Evolutionary conservation across 2,113 vertebrate genomes (phyloP).

Genomic region (Zosterops japonicus): DNA sequence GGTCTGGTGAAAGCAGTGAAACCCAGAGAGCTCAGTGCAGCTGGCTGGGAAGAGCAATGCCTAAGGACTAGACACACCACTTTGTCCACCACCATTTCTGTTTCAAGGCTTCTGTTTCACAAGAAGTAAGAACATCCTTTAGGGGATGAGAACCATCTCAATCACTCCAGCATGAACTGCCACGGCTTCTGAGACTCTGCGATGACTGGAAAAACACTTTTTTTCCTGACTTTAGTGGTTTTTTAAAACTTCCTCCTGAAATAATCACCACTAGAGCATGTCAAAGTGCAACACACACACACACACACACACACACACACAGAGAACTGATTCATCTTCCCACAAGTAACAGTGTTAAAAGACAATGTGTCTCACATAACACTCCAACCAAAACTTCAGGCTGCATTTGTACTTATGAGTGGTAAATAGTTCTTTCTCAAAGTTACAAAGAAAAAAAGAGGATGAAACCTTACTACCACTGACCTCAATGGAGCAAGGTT

Average conservation of each 20-base stretch:
- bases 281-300: constrained; percentile 30
- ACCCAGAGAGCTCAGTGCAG: not conserved
- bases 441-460: not conserved
- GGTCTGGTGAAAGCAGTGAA: not conserved
- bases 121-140: not conserved
- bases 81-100: not conserved
- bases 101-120: not conserved
- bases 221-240: not conserved
- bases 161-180: not conserved
- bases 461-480: constrained; percentile 26
- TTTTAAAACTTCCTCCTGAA: not conserved
- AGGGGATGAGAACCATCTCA: not conserved
- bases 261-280: not conserved
- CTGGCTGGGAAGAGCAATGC: not conserved
- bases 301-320: not conserved
- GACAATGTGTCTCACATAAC: constrained; percentile 52
- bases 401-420: constrained; percentile 56
- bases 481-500: constrained; percentile 16
- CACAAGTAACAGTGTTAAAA: constrained; percentile 55
- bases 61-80: not conserved
- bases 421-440: constrained; percentile 39
- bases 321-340: constrained; percentile 43
- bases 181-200: not conserved
- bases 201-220: not conserved
- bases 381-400: constrained; percentile 46